phyloP scores from a whole-genome alignment of 1,140 invertebrate genomes.

The Procambarus virginalis region DNA sequence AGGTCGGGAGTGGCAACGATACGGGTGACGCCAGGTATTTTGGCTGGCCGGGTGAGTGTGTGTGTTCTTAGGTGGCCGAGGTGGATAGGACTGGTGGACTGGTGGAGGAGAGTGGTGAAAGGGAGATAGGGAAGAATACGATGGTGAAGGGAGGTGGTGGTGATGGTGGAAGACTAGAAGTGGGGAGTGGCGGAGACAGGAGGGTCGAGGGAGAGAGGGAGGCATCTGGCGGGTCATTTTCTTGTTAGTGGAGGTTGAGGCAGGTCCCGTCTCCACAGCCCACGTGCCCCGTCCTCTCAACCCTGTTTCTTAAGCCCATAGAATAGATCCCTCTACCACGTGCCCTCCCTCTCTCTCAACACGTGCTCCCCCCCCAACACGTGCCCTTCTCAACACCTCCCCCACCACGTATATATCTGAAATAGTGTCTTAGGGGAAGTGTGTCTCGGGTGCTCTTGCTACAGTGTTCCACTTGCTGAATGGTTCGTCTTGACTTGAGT shows the following conservation, averaged over 20 bases:
- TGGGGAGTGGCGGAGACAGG: neutral
- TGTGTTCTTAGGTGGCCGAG: neutral
- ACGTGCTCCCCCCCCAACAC: too few relatives aligned
- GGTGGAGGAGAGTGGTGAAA: neutral
- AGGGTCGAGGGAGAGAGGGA: neutral
- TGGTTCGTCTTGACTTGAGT: too few relatives aligned
- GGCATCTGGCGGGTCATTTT: neutral
- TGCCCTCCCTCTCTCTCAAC: neutral
- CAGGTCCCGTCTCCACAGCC: neutral
- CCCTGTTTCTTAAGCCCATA: neutral
- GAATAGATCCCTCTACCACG: neutral
- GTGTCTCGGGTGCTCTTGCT: too few relatives aligned
- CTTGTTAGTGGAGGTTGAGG: conserved; percentile 1
- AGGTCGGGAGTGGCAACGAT: too few relatives aligned
- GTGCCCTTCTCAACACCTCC: too few relatives aligned
- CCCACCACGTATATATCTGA: too few relatives aligned
- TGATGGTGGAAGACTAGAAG: neutral
- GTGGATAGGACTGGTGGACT: neutral
- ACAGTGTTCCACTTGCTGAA: too few relatives aligned
- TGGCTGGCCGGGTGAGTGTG: too few relatives aligned
- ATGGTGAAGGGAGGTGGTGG: neutral
- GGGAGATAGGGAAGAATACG: neutral
- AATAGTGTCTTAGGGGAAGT: too few relatives aligned
- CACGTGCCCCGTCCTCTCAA: neutral
- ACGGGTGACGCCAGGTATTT: too few relatives aligned